Evolutionary conservation across 2,888 invertebrate species (phyloP), one percentile per base, ranked within the genome.

Genomic region (Apamea crenata): DNA sequence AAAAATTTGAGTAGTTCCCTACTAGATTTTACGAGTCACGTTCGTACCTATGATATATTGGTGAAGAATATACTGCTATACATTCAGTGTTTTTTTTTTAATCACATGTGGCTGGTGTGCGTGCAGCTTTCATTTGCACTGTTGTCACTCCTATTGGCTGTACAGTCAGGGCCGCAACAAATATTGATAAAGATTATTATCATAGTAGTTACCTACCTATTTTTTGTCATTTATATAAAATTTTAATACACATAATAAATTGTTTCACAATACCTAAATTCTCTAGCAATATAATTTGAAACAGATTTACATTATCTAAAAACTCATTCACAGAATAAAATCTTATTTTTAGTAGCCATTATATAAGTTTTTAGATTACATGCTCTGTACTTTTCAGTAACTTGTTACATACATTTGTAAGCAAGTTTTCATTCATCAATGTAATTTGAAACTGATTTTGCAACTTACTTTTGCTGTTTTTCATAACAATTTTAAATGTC

Each of bases 1-100:
- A 8, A 29, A 25, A 16, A 50, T 53, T 53, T 44, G 21, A 70
- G 36, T 14, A n/a, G 44, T 40, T 47, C 36, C 21, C 2, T 44
- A 44, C 44, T 44, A 44, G 44, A 44, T 61, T 74, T 61, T 53
- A n/a, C n/a, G 7, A 50, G 21, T 40, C 47, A 36, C 56, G 83
- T 59, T 65, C 40, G 25, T 59, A 50, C 25, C 16, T 70, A 25
- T 25, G 32, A 4, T 69, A 47, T 25, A 10, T 21, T n/a, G 14
- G 5, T 78, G n/a, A 65, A 53, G 5, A n/a, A 25, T 18, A 47
- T n/a, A n/a, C 1, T 29, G 18, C 10, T 47, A 14, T n/a, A 21
- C 29, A 21, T 2, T 10, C 10, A 36, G 25, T n/a, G 14, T 59
- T 56, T 40, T 59, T 40, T 56, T 79, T 68, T 40, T 7, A 18